Base-by-base conservation (phyloP, 2,113 vertebrate genomes). In the Calcarius ornatus region DNA sequence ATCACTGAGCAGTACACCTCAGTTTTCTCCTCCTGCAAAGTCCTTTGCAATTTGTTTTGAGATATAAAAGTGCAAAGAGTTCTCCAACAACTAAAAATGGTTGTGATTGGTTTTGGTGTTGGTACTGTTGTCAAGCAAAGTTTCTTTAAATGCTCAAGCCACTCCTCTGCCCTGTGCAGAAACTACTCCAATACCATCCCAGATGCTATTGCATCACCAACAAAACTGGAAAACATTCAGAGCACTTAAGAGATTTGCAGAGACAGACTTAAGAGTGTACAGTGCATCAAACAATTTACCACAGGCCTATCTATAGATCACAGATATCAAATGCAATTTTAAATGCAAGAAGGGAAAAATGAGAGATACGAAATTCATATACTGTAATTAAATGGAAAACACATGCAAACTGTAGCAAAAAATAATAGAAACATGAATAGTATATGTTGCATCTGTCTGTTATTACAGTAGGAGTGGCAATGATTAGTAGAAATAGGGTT, bases 311-410 rank as follows among this genome's bases (percentile, higher is more conserved):
- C 91, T 89, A 30, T 57, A 8, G 14, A 95, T 95, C 81, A 89
- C 56, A 86, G 81, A 61, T 91, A 94, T 61, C 88, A 90, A 88
- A 88, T 66, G 88, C 91, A 86, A 84, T 88, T 94, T 87, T 61
- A 86, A 89, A 96, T 84, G 69, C 1, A 9, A 92, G 91, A 90
- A 94, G 25, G 77, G 50, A 68, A 94, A 95, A 91, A 54, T 37
- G 64, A 96, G 84, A 92, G 90, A 81, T 31, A 90, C 30, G 60
- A 92, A 88, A 95, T 78, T 90, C 92, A 88, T 64, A 47, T 48
- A 64, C 88, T 81, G 56, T 78, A 95, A 97, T 97, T 93, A 97
- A 96, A 96, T 95, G 88, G 88, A 92, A 96, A 94, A 94, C 88
- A 96, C 64, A 95, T 96, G 96, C 95, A 96, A 93, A 86, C 75